Percentiles rank a stretch among this genome's conserved stretches.
These are phyloP conservation scores for Kryphioiulus occultus DNA, from an alignment of 2,888 invertebrate species.

Conservation along the genomic window DNA sequence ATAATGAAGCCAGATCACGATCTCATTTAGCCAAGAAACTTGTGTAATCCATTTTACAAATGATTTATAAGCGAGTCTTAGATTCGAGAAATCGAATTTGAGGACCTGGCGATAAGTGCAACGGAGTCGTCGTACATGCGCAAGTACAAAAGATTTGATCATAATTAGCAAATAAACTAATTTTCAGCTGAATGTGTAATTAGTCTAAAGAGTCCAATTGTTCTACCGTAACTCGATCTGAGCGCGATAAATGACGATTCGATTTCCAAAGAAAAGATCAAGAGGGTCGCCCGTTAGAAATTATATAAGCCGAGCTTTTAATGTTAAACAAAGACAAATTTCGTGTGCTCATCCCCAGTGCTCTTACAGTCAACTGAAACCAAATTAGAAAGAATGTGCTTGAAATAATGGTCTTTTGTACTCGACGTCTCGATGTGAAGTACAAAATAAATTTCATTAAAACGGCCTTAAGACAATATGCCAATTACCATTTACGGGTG, in stretches of 20 bases:
- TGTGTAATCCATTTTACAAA: not conserved
- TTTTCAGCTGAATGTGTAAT: not conserved
- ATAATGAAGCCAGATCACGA: not conserved
- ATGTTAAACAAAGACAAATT: too few relatives aligned
- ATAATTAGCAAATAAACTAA: not conserved
- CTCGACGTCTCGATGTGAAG: too few relatives aligned
- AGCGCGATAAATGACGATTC: not conserved
- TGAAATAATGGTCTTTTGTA: too few relatives aligned
- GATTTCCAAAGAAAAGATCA: not conserved
- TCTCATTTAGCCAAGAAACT: not conserved
- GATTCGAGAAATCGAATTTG: not conserved
- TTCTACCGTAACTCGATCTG: not conserved
- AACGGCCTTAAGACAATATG: too few relatives aligned
- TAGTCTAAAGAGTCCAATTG: not conserved
- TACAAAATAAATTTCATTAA: too few relatives aligned
- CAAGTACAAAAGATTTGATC: not conserved
- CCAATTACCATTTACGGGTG: too few relatives aligned
- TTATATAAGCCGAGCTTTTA: not conserved
- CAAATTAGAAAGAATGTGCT: too few relatives aligned
- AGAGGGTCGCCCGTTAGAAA: not conserved
- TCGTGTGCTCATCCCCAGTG: too few relatives aligned
- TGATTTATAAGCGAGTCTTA: not conserved
- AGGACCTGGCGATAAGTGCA: not conserved
- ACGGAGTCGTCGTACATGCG: not conserved
- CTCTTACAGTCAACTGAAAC: too few relatives aligned